phyloP scores from a whole-genome alignment of 2,797 vertebrate genomes.

The Sebastes oblongus region DNA sequence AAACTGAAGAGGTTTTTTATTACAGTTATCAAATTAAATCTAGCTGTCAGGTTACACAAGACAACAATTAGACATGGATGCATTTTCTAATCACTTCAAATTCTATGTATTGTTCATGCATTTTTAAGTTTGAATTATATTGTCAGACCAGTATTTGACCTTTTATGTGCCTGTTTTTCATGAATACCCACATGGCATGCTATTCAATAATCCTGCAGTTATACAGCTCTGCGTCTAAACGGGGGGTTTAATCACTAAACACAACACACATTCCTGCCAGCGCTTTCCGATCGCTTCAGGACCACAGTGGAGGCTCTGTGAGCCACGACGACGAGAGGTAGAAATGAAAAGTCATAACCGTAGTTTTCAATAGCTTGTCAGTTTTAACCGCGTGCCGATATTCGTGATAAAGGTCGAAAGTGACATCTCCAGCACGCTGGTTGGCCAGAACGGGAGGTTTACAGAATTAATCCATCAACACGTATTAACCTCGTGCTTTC shows the following conservation, averaged over 20 bases:
- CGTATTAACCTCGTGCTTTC: slow-evolving; percentile 47
- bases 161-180: background rate
- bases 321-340: background rate
- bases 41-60: slow-evolving; percentile 50
- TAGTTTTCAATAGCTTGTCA: slow-evolving; percentile 56
- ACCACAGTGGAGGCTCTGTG: slow-evolving; percentile 4
- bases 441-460: background rate
- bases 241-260: slow-evolving; percentile 23
- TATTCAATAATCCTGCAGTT: slow-evolving; percentile 7
- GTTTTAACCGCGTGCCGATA: background rate
- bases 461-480: slow-evolving; percentile 49
- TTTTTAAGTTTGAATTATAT: background rate
- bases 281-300: slow-evolving; percentile 34
- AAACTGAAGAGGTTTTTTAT: slow-evolving; percentile 45
- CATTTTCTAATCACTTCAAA: background rate
- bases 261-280: slow-evolving; percentile 3
- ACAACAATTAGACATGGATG: background rate
- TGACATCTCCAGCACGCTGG: slow-evolving; percentile 31
- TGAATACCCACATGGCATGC: background rate
- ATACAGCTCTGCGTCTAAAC: slow-evolving; percentile 1
- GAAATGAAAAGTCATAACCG: slow-evolving; percentile 45
- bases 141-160: background rate
- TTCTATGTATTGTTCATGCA: background rate
- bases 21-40: slow-evolving; percentile 55
- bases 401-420: slow-evolving; percentile 23